Evolutionary conservation across 2,888 invertebrate genomes (phyloP).

Genomic region (Boloria euphrosyne): DNA sequence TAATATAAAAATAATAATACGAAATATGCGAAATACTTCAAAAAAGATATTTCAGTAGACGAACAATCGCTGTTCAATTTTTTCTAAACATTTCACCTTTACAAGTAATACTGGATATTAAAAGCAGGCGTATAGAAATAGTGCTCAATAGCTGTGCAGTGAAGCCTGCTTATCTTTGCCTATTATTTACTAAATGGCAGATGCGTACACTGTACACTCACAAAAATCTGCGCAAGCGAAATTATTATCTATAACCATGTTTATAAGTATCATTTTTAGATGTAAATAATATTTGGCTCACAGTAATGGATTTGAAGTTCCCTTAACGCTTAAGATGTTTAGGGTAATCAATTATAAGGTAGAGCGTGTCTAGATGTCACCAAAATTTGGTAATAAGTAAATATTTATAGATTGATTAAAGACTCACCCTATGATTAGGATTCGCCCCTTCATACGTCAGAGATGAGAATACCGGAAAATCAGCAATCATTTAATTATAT

Average conservation of each 20-base stretch:
- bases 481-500: no score
- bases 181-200: slow-evolving; percentile 35
- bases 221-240: slow-evolving; percentile 18
- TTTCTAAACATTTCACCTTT: slow-evolving; percentile 16
- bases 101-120: slow-evolving; percentile 14
- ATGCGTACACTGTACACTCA: slow-evolving; percentile 31
- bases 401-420: no score
- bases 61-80: neutral
- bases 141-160: slow-evolving; percentile 42
- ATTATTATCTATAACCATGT: neutral
- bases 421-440: no score
- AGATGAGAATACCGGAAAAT: no score
- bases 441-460: no score
- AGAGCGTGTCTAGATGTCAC: neutral
- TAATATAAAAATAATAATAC: neutral
- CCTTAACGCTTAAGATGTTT: slow-evolving; percentile 27
- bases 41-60: slow-evolving; percentile 1
- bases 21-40: neutral
- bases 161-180: slow-evolving; percentile 43
- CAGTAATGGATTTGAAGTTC: slow-evolving; percentile 31
- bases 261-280: neutral
- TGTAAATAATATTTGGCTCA: slow-evolving; percentile 7
- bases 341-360: slow-evolving; percentile 16
- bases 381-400: no score
- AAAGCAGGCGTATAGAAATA: slow-evolving; percentile 28